These are phyloP conservation scores for Hemaris fuciformis DNA, from an alignment of 2,888 invertebrate genomes.

Conservation along the genomic window DNA sequence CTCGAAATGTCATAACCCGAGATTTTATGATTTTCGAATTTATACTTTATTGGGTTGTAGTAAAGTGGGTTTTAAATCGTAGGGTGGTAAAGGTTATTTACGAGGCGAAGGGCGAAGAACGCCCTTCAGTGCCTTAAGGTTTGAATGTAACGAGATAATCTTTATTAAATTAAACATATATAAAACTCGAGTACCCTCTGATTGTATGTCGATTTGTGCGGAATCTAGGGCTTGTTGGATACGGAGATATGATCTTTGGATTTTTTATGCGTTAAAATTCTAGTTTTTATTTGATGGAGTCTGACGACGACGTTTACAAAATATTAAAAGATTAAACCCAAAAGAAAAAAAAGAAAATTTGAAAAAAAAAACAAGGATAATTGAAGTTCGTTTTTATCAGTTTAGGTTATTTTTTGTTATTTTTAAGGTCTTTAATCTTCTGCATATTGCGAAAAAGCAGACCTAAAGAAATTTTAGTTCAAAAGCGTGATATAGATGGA, in stretches of 20 bases:
- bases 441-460: too few species aligned
- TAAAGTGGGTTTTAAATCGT: constrained; percentile 33
- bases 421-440: too few species aligned
- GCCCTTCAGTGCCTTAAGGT: constrained; percentile 37
- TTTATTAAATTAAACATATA: constrained; percentile 9
- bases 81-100: constrained; percentile 46
- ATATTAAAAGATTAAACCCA: too few species aligned
- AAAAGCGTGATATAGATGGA: too few species aligned
- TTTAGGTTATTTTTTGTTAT: too few species aligned
- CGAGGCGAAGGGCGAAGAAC: constrained; percentile 57
- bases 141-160: constrained; percentile 6
- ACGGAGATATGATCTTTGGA: neutral
- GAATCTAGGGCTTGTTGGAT: neutral
- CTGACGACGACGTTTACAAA: too few species aligned
- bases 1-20: constrained; percentile 13
- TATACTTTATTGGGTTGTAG: neutral
- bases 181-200: constrained; percentile 4
- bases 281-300: too few species aligned
- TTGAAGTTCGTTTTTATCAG: too few species aligned
- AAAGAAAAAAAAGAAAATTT: too few species aligned
- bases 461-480: too few species aligned
- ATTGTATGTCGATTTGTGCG: neutral
- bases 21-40: constrained; percentile 12
- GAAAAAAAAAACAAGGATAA: too few species aligned
- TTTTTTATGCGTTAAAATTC: too few species aligned